phyloP scores from a whole-genome alignment of 2,797 vertebrate genomes.

The Decapterus maruadsi region DNA sequence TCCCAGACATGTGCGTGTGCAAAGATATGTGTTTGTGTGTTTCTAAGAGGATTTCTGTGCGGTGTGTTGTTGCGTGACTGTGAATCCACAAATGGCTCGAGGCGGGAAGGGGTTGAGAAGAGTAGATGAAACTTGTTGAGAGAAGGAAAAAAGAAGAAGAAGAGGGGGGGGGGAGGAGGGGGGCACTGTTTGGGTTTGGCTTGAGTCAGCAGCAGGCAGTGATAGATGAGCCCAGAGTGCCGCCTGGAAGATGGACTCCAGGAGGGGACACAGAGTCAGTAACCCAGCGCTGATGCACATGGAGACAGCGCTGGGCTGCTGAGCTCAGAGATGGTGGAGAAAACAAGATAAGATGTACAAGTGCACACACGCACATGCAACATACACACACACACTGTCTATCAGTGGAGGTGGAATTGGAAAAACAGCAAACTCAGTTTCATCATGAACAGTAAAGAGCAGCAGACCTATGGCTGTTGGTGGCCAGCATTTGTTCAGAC shows the following conservation, averaged over 20 bases:
- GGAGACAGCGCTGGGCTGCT: slow-evolving; percentile 38
- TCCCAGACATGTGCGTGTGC: slow-evolving; percentile 15
- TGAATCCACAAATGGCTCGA: slow-evolving; percentile 7
- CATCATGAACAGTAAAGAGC: slow-evolving; percentile 16
- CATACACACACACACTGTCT: slow-evolving; percentile 18
- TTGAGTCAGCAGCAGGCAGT: slow-evolving; percentile 59
- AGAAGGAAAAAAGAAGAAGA: not conserved
- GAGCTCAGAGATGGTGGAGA: slow-evolving; percentile 43
- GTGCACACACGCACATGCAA: slow-evolving; percentile 1
- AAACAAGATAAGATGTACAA: slow-evolving; percentile 55
- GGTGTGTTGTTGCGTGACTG: slow-evolving; percentile 3
- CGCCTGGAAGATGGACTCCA: slow-evolving; percentile 51
- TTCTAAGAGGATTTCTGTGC: slow-evolving; percentile 9
- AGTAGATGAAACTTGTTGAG: slow-evolving; percentile 42
- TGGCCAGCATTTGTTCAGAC: slow-evolving; percentile 20
- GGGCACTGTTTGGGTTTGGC: slow-evolving; percentile 37
- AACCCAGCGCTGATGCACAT: slow-evolving; percentile 38
- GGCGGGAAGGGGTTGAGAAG: slow-evolving; percentile 12
- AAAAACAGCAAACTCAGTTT: slow-evolving; percentile 43
- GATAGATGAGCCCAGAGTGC: slow-evolving; percentile 72
- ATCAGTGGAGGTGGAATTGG: slow-evolving; percentile 27
- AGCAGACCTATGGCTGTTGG: slow-evolving; percentile 1
- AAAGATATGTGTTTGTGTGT: slow-evolving; percentile 6
- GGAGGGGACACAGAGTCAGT: slow-evolving; percentile 64
- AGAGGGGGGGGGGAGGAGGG: not conserved